Percentiles rank a stretch among this genome's conserved stretches.
phyloP scores from a whole-genome alignment of 2,888 invertebrate species.

The Polydrusus pterygomalis region DNA sequence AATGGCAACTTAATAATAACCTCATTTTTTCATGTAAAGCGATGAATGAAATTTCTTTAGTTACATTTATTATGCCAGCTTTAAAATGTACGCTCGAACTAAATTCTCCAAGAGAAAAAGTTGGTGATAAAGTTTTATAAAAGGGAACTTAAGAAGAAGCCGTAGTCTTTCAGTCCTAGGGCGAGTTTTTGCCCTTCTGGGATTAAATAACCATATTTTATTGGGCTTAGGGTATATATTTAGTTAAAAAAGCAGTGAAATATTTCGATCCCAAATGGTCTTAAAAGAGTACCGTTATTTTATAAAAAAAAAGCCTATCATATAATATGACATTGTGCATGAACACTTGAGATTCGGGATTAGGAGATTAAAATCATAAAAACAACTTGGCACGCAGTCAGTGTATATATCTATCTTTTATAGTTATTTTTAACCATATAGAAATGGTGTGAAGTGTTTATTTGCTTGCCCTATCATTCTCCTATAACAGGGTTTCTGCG shows the following conservation, averaged over 20 bases:
- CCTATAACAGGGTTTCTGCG: too few relatives aligned
- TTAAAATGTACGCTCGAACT: conserved; percentile 39
- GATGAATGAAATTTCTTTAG: conserved; percentile 39
- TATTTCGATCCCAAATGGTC: neutral
- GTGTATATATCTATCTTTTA: too few relatives aligned
- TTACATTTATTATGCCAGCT: conserved; percentile 42
- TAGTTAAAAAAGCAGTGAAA: neutral
- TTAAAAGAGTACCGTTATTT: neutral
- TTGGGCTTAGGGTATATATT: conserved; percentile 5
- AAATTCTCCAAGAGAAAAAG: conserved; percentile 27
- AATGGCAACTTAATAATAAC: too few relatives aligned
- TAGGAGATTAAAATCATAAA: too few relatives aligned
- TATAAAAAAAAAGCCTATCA: neutral
- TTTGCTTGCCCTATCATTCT: too few relatives aligned
- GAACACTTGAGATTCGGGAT: neutral
- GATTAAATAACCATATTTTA: conserved; percentile 23
- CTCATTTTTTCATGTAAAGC: conserved; percentile 2
- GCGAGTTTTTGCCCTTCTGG: conserved; percentile 11
- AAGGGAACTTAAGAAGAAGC: conserved; percentile 9
- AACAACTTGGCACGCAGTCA: neutral
- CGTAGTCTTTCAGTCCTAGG: neutral
- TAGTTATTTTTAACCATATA: too few relatives aligned
- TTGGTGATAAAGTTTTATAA: conserved; percentile 8
- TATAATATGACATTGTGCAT: neutral
- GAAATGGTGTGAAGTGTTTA: too few relatives aligned